Base-by-base conservation (phyloP, 2,888 invertebrate species). In the Pheosia tremula region DNA sequence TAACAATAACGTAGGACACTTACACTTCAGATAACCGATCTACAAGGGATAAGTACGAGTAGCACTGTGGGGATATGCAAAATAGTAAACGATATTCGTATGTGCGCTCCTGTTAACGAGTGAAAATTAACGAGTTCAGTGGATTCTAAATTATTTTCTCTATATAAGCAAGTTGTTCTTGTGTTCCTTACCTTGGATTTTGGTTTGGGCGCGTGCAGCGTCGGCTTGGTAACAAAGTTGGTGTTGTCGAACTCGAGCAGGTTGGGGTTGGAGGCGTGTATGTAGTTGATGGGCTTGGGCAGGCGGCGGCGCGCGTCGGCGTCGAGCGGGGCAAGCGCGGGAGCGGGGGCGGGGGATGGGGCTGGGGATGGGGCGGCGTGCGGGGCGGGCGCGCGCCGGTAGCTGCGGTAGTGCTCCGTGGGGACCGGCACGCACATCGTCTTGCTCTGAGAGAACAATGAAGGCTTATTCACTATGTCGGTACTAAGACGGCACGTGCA, bases 361-460 rank as follows among this genome's bases (percentile, higher is more conserved):
- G 65, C 59, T 50, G 63, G 77, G 62, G 53, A 62, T 56, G 56
- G 57, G 67, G 71, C 70, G 70, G 41, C 69, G 67, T 68, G 64
- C 68, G 68, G 68, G 72, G 72, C 95, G 93, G 64, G 95, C 95
- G 80, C 96, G 95, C 75, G 96, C 90, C 81, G 74, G 76, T 96
- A 96, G 76, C 96, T 96, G 70, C 96, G 94, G 87, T 96, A 96
- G 80, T 97, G 96, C 55, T 96, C 96, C 3, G 97, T 96, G 38
- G 97, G 97, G 55, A 97, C 96, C 0, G 97, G 97, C 61, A 96
- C 94, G 60, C 60, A 70, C 47, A 47, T 47, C 47, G 47, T 47
- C 47, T 47, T 47, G 47, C 47, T 47, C 37, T 36, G 36, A 36
- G 38, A 49, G 36, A n/a, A 56, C 37, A 10, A 11, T 9, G 45